These are phyloP conservation scores for Tipula helvola DNA, from an alignment of 2,888 invertebrate genomes.

Conservation along the genomic window DNA sequence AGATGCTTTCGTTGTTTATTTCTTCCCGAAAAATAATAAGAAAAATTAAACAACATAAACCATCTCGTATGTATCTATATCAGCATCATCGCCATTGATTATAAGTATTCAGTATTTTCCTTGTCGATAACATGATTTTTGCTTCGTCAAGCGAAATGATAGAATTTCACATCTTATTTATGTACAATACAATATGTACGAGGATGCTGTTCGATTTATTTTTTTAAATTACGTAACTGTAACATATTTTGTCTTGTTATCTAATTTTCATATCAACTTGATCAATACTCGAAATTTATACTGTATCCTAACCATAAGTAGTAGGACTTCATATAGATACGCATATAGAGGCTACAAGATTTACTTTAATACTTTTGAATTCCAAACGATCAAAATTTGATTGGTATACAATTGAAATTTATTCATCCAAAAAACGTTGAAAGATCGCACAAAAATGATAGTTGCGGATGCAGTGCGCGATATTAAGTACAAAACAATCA, in stretches of 20 bases:
- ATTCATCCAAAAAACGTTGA: not conserved
- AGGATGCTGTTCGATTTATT: not conserved
- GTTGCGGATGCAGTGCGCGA: not conserved
- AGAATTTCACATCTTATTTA: not conserved
- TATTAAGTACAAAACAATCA: not conserved
- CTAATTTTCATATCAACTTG: not conserved
- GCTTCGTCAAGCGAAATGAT: constrained; percentile 8
- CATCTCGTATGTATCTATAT: not conserved
- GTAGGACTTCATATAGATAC: too few species aligned
- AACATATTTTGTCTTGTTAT: not conserved
- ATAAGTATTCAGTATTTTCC: not conserved
- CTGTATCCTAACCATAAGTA: not conserved
- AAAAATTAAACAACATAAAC: too few species aligned
- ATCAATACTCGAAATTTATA: not conserved
- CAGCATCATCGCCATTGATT: not conserved
- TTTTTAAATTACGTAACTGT: not conserved
- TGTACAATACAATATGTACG: not conserved
- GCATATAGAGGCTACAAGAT: too few species aligned
- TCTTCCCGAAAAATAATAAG: not conserved
- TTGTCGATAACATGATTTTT: not conserved
- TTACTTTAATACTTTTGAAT: not conserved
- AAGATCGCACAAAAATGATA: not conserved
- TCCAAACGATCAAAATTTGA: not conserved
- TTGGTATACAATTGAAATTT: not conserved
- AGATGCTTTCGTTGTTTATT: too few species aligned